Base-by-base conservation (phyloP, 2,797 vertebrate species). In the Argya squamiceps region DNA sequence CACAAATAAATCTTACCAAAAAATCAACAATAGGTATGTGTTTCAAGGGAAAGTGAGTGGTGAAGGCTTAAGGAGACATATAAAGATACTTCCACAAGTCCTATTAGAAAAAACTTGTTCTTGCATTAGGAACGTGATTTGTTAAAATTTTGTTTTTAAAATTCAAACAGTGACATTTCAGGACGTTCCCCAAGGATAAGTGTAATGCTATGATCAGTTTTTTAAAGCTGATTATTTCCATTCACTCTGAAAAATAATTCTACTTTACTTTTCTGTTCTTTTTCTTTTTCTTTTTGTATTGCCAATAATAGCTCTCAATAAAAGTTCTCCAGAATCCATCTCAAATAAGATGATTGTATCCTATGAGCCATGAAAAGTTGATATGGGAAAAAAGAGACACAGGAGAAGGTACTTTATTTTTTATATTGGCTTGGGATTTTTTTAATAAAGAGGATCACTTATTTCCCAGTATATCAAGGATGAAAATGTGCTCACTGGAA, bases 401-500 rank as follows among this genome's bases (percentile, higher is more conserved):
- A 55, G 21, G 18, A 90, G 55, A 86, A 71, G 3, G 55, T 24
- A 68, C 65, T 93, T 73, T 62, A 62, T 24, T 79, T 76, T 95
- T 88, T 74, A 68, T 78, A 86, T 88, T 75, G 68, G 44, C 64
- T 85, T 95, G 62, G 30, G 81, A 79, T 78, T 95, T 94, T 96
- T 97, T 90, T 90, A 91, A 86, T 92, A 92, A 92, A 93, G 55
- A 93, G 43, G n/a, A 92, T 86, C 65, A 44, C 58, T 95, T 96
- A 84, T 84, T 93, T 92, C 23, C 62, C 50, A 58, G 36, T 84
- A 49, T 69, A 83, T 93, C 46, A 79, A 74, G 89, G 77, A 84
- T 17, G 53, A 94, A 95, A 92, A 91, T 2, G 3, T 6, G 5
- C 39, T 92, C 71, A 81, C 12, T 74, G 32, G 63, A 87, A 59